Evolutionary conservation across 2,888 invertebrate species (phyloP), one percentile per base, ranked within the genome.

Genomic region (Entomobrya proxima): DNA sequence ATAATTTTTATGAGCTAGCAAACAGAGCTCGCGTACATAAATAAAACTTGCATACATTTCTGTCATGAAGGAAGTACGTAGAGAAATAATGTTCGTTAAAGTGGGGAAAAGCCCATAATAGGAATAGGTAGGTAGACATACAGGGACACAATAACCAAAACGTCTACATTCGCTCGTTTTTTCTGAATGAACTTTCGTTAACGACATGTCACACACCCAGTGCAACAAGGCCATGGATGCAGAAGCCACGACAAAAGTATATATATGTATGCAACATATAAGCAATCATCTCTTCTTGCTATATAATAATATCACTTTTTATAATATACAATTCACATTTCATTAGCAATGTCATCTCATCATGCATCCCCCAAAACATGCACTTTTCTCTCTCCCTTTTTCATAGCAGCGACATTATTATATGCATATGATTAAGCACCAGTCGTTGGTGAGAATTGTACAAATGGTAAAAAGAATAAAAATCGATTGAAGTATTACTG

Each of bases 201-300:
- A 86, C 84, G 86, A 86, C 86, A 79, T 86, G 83, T 86, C 86
- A 86, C 86, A 86, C 80, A 78, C 83, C 80, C 86, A 74, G 58
- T 52, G 80, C 80, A 35, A 69, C 80, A 50, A 67, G 52, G 37
- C 52, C 69, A 52, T n/a, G 55, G 9, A 72, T n/a, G 30, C 1
- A 74, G 18, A n/a, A 15, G 4, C 35, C 24, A 37, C 18, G 30
- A 37, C 32, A 32, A 67, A 69, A 55, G 64, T 32, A 61, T 18
- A 64, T 40, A 58, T 27, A 47, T n/a, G n/a, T n/a, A n/a, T n/a
- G n/a, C n/a, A n/a, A n/a, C n/a, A n/a, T n/a, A 61, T 50, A 61
- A 61, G 32, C 61, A 47, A 15, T 13, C 47, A 47, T 32, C 44
- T 15, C 40, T 40, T 21, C 24, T 11, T 47, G 11, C 64, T 47